Evolutionary conservation across 2,888 invertebrate species (phyloP), one percentile per base, ranked within the genome.

Genomic region (Chalcis sispes): DNA sequence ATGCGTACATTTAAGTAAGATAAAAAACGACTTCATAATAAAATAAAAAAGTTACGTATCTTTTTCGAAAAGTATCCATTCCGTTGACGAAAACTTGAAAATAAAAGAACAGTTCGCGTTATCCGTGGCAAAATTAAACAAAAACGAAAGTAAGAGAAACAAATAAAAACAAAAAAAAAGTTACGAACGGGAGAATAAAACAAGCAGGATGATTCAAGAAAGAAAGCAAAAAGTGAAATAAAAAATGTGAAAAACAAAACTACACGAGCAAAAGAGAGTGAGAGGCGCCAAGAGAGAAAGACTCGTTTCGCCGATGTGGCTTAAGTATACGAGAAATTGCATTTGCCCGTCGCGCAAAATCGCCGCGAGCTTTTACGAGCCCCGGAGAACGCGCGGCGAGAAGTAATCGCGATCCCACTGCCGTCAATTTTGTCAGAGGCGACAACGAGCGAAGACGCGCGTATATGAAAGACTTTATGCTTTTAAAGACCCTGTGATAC

Each of bases 321-420:
- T 58, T 65, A 59, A 46, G 56, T 56, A 62, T 23, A 62, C 36
- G 69, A 20, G 4, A 69, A 69, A 73, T 73, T 73, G 40, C 73
- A 61, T 61, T 73, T 61, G 61, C 56, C 54, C 59, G n/a, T 15
- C 18, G 32, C 18, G 72, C 66, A 25, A 52, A 56, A 58, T 58
- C 58, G 65, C 46, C 42, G 50, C 64, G 56, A 54, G 62, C 48
- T 69, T 74, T 74, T 74, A 74, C 69, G 74, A 69, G 20, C 56
- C 56, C 69, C 23, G 56, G 74, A 74, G n/a, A n/a, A n/a, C n/a
- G n/a, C n/a, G n/a, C n/a, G n/a, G n/a, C n/a, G n/a, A n/a, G n/a
- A n/a, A n/a, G n/a, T n/a, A n/a, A 64, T 69, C 69, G 74, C 69
- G 74, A 74, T 62, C 62, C 29, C 54, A 67, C 67, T 74, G 66